These are phyloP conservation scores for Euwallacea similis DNA, from an alignment of 1,140 invertebrate species.

Conservation along the genomic window DNA sequence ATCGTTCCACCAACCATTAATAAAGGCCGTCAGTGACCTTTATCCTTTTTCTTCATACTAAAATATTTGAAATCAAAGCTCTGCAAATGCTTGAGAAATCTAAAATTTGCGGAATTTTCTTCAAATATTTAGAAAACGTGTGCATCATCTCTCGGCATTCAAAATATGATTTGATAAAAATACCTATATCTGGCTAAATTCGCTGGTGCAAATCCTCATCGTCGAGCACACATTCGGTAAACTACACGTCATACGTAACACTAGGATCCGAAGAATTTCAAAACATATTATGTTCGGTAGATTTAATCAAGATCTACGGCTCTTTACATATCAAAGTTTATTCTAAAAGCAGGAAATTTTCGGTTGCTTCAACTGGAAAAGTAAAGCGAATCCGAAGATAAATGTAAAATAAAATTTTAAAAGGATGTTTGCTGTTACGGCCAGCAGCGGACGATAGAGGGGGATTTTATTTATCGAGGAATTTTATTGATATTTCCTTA, in stretches of 20 bases:
- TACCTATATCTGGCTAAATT: background rate
- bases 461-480: too few species aligned
- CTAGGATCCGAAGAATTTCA: constrained; percentile 35
- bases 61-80: background rate
- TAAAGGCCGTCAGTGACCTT: too few species aligned
- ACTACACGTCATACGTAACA: constrained; percentile 32
- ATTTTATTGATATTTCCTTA: too few species aligned
- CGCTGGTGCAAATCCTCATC: constrained; percentile 15
- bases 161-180: background rate
- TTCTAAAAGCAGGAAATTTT: constrained; percentile 37
- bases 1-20: constrained; percentile 14
- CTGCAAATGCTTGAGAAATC: too few species aligned
- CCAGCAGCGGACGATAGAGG: too few species aligned
- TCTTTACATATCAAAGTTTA: constrained; percentile 38
- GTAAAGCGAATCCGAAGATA: constrained; percentile 32
- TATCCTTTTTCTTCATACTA: background rate
- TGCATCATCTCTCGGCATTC: too few species aligned
- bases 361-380: constrained; percentile 34
- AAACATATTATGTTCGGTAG: constrained; percentile 39
- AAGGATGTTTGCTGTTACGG: constrained; percentile 6
- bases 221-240: constrained; percentile 26
- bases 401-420: constrained; percentile 36
- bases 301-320: constrained; percentile 37
- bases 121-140: too few species aligned
- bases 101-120: too few species aligned